Base-by-base conservation (phyloP, 2,888 invertebrate genomes). In the Plebejus melissa region DNA sequence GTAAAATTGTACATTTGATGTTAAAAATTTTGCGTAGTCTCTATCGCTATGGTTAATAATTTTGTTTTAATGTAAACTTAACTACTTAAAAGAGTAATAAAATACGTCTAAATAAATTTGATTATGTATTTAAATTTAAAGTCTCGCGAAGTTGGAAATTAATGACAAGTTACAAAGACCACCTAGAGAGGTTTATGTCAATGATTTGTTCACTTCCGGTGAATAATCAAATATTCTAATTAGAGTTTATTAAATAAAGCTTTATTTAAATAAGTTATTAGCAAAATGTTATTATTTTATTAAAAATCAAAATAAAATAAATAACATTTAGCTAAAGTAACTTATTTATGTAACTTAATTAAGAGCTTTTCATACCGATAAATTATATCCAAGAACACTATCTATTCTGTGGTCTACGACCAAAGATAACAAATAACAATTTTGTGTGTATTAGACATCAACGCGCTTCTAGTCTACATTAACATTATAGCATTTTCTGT, bases 401-500 rank as follows among this genome's bases (percentile, higher is more conserved):
- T 13, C 11, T 28, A 28, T 60, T 28, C 32, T 32, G 32, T 32
- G 32, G 36, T 36, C 5, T 36, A 13, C 65, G 32, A 13, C 32
- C 46, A 46, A 46, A 46, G 46, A 50, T 71, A 41, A 71, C 22
- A 71, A 41, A 46, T 54, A 54, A 13, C 41, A 70, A n/a, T 46
- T 22, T 70, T 41, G 41, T 46, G 81, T 86, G 85, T 79, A 87
- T 90, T 90, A 91, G 91, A 91, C 90, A 87, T 91, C 88, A 89
- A 91, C 91, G 91, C 87, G 89, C 78, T 74, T 46, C n/a, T 69
- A 28, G 28, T 70, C 7, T 22, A 70, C 22, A 41, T 2, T 41
- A 38, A 38, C 7, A 54, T 16, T 13, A 7, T 6, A 69, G 6
- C 11, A 11, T 60, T 60, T 60, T 28, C 60, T 60, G 11, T 58